These are phyloP conservation scores for Telmatherina bonti DNA, from an alignment of 2,797 vertebrate genomes.

Conservation along the genomic window DNA sequence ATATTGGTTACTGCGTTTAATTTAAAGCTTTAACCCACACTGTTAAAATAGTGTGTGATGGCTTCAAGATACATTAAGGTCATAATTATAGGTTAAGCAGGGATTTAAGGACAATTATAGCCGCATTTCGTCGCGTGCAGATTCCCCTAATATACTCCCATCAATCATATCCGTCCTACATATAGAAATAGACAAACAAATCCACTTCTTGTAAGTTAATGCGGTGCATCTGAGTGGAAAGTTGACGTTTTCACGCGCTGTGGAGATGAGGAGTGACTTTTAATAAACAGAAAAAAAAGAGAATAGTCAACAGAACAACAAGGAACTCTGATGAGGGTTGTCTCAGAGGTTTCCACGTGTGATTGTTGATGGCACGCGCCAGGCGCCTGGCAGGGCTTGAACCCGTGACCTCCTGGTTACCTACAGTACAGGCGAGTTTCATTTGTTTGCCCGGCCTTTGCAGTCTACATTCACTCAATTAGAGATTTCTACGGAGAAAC, in stretches of 20 bases:
- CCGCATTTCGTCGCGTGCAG: constrained; percentile 85
- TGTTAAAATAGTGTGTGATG: background rate
- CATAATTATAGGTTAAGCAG: constrained; percentile 90
- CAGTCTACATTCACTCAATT: constrained; percentile 93
- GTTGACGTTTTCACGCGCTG: constrained; percentile 97
- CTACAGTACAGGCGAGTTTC: background rate
- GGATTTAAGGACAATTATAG: constrained; percentile 79
- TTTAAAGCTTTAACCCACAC: background rate
- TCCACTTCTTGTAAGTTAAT: constrained; percentile 92
- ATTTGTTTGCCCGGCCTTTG: constrained; percentile 54
- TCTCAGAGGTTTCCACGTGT: too few species aligned
- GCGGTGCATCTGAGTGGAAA: constrained; percentile 98
- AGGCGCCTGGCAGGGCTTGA: constrained; percentile 21
- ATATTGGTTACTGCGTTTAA: background rate
- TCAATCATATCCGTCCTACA: constrained; percentile 93
- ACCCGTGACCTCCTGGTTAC: constrained; percentile 39
- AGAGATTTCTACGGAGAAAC: constrained; percentile 92
- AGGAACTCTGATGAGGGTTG: background rate
- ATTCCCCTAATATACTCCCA: constrained; percentile 89
- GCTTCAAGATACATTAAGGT: constrained; percentile 79
- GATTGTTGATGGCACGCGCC: too few species aligned
- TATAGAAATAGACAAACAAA: constrained; percentile 97
- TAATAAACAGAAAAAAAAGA: constrained; percentile 83
- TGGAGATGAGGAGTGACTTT: constrained; percentile 96
- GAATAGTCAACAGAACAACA: background rate